phyloP scores from a whole-genome alignment of 35 echinoderm and acorn worm species.

The Hemicentrotus pulcherrimus region DNA sequence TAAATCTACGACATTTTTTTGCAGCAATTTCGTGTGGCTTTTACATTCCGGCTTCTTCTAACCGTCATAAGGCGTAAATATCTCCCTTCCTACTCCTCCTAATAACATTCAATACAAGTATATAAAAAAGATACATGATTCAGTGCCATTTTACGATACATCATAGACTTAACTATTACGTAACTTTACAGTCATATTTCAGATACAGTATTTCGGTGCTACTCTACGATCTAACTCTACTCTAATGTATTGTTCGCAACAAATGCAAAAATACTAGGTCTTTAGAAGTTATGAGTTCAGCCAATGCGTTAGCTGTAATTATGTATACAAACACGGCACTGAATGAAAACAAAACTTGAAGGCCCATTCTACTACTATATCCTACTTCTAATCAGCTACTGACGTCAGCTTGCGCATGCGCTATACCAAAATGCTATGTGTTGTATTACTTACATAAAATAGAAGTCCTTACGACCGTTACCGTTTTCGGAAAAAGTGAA shows the following conservation, averaged over 20 bases:
- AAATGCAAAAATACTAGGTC: neutral
- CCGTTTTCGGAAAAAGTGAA: neutral
- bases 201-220: conserved; percentile 20
- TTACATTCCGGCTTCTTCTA: conserved; percentile 5
- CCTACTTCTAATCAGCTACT: conserved; percentile 21
- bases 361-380: neutral
- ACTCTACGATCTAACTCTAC: conserved; percentile 22
- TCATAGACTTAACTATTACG: neutral
- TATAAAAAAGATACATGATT: neutral
- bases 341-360: neutral
- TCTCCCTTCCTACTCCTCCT: neutral
- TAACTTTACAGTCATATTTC: conserved; percentile 38
- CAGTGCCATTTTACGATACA: neutral
- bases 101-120: neutral
- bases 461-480: neutral
- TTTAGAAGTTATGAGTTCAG: neutral
- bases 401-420: conserved; percentile 44
- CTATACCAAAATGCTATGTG: conserved; percentile 21
- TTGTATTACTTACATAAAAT: neutral
- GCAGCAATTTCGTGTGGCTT: conserved; percentile 46
- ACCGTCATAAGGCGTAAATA: conserved; percentile 24
- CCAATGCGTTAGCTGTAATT: neutral
- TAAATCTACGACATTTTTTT: conserved; percentile 43
- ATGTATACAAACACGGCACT: neutral
- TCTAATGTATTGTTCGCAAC: neutral